Percentiles rank a stretch among this genome's conserved stretches.
phyloP scores from a whole-genome alignment of 2,888 invertebrate genomes.

The Luperina testacea region DNA sequence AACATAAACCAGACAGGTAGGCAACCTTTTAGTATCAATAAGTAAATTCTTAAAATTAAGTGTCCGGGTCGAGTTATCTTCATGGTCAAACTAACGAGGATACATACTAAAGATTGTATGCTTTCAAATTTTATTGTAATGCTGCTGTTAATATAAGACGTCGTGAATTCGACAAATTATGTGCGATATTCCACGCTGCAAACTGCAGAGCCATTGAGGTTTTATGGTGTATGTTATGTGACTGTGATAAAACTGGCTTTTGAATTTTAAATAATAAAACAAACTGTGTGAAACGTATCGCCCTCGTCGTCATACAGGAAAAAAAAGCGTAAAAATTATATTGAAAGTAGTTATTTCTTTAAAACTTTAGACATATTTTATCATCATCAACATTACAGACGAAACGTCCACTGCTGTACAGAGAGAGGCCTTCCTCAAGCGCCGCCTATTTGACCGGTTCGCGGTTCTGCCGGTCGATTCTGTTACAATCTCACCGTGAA shows the following conservation, averaged over 20 bases:
- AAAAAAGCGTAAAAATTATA: neutral
- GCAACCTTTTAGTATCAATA: slow-evolving; percentile 2
- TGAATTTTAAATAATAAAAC: slow-evolving; percentile 9
- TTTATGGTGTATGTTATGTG: slow-evolving; percentile 16
- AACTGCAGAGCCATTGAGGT: slow-evolving; percentile 12
- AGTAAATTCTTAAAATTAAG: slow-evolving; percentile 7
- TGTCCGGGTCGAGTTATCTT: neutral
- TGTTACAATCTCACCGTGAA: no score
- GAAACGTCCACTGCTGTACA: no score
- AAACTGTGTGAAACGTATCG: neutral
- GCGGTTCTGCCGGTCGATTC: no score
- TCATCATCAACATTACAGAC: no score
- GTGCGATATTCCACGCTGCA: slow-evolving; percentile 1
- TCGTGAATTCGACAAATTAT: slow-evolving; percentile 8
- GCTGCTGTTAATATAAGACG: slow-evolving; percentile 18
- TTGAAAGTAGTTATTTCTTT: no score
- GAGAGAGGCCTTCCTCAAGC: no score
- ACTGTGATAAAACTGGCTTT: neutral
- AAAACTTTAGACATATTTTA: no score
- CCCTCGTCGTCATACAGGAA: neutral
- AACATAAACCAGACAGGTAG: slow-evolving; percentile 9
- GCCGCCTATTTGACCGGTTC: no score
- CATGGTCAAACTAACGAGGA: slow-evolving; percentile 9
- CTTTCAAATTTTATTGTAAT: slow-evolving; percentile 43
- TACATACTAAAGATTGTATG: slow-evolving; percentile 14